Percentiles rank a stretch among this genome's conserved stretches.
Evolutionary conservation across 2,113 vertebrate species (phyloP).

Genomic region (Brachyhypopomus gauderio): DNA sequence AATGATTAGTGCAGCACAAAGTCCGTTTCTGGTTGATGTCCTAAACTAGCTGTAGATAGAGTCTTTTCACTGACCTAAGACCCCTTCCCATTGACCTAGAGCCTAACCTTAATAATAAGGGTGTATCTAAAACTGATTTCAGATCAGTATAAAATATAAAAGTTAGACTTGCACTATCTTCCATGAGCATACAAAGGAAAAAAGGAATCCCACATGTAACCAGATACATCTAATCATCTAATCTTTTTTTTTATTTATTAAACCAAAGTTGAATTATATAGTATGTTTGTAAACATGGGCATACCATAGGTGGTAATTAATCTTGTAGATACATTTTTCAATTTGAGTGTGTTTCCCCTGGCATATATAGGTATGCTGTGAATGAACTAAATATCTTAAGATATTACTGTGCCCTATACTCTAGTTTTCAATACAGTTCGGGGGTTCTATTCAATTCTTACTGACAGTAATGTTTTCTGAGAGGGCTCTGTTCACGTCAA

Average conservation of each 20-base stretch:
- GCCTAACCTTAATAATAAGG: background rate
- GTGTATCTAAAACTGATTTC: background rate
- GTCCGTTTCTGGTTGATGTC: background rate
- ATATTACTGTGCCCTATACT: background rate
- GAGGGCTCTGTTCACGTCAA: background rate
- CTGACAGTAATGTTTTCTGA: slow-evolving; percentile 6
- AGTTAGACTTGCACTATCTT: background rate
- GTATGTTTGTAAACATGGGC: background rate
- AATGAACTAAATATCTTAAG: slow-evolving; percentile 21
- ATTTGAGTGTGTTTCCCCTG: background rate
- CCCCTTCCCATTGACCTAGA: background rate
- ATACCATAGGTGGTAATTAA: slow-evolving; percentile 20
- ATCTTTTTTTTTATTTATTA: background rate
- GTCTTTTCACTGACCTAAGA: background rate
- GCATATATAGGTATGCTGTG: slow-evolving; percentile 11
- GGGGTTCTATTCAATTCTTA: too few species aligned
- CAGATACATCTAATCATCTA: background rate
- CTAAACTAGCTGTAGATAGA: background rate
- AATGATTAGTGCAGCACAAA: slow-evolving; percentile 17
- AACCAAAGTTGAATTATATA: background rate
- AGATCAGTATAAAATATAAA: background rate
- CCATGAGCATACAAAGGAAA: background rate
- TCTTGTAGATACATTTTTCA: background rate
- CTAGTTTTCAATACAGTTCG: background rate
- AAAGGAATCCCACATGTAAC: background rate